Conservation (phyloP, 2,797 vertebrate species). For the Pseudopleuronectes americanus region DNA sequence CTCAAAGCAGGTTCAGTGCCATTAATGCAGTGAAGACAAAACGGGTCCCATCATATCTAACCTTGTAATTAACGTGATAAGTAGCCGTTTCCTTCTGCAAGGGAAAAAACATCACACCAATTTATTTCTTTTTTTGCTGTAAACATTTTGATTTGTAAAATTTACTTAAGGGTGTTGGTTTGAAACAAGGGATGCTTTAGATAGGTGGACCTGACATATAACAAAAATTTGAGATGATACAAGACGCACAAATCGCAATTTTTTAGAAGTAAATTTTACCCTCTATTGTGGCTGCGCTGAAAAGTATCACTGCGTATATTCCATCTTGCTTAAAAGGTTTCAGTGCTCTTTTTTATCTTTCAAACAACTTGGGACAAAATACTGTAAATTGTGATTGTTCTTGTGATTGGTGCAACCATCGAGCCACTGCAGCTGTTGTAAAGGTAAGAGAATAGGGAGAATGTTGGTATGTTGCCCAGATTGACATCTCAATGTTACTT, state of each 20-base stretch:
- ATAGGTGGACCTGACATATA: slow-evolving; percentile 41
- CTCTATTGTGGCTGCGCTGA: slow-evolving; percentile 41
- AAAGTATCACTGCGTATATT: slow-evolving; percentile 44
- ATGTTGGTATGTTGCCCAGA: slow-evolving; percentile 29
- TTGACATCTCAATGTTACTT: slow-evolving; percentile 51
- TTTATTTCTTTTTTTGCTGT: slow-evolving; percentile 47
- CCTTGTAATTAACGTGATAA: slow-evolving; percentile 42
- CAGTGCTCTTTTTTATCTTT: slow-evolving; percentile 32
- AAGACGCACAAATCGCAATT: slow-evolving; percentile 36
- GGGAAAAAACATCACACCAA: slow-evolving; percentile 26
- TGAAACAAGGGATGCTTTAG: slow-evolving; percentile 34
- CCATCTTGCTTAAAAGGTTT: slow-evolving; percentile 20
- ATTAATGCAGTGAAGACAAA: slow-evolving; percentile 63
- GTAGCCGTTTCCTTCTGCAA: slow-evolving; percentile 36
- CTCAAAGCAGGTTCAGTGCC: slow-evolving; percentile 67
- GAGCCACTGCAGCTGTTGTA: slow-evolving; percentile 34
- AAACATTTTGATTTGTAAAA: slow-evolving; percentile 53
- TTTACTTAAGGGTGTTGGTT: slow-evolving; percentile 20
- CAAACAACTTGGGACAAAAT: slow-evolving; percentile 38
- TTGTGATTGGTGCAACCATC: slow-evolving; percentile 31
- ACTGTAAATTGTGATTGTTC: slow-evolving; percentile 25
- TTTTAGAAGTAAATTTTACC: slow-evolving; percentile 24
- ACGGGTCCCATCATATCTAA: slow-evolving; percentile 52
- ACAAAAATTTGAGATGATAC: slow-evolving; percentile 41
- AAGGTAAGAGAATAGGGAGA: slow-evolving; percentile 30